phyloP scores from a whole-genome alignment of 2,113 vertebrate species.

The Saimiri boliviensis region DNA sequence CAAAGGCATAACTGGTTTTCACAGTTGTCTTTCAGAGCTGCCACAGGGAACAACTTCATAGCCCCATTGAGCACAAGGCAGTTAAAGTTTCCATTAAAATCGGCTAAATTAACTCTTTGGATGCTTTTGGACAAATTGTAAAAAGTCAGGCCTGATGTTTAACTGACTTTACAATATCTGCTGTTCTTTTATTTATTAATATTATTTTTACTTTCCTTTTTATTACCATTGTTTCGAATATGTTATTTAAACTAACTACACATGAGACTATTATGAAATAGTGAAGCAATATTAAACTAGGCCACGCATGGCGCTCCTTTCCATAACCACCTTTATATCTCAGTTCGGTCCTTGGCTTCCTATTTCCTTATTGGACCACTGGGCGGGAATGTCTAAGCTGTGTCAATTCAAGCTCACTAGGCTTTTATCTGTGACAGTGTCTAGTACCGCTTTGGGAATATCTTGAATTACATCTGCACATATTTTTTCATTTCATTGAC shows the following conservation, averaged over 20 bases:
- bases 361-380: background rate
- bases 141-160: slow-evolving; percentile 23
- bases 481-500: background rate
- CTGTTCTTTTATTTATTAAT: background rate
- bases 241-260: background rate
- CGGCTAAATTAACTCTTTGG: slow-evolving; percentile 29
- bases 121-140: slow-evolving; percentile 6
- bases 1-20: slow-evolving; percentile 16
- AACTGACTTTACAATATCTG: background rate
- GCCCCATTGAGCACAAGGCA: slow-evolving; percentile 39
- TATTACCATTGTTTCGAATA: background rate
- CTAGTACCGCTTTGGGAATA: background rate
- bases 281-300: background rate
- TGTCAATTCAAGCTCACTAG: background rate
- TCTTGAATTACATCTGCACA: background rate
- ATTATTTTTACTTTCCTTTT: background rate
- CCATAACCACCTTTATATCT: background rate
- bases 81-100: slow-evolving; percentile 25
- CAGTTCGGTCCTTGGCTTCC: background rate
- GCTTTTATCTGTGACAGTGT: background rate
- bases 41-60: slow-evolving; percentile 41
- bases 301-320: background rate
- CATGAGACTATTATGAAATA: background rate
- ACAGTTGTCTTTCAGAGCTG: slow-evolving; percentile 37
- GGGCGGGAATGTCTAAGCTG: background rate